Evolutionary conservation across 2,113 vertebrate species (phyloP).

Genomic region (Dascyllus trimaculatus): DNA sequence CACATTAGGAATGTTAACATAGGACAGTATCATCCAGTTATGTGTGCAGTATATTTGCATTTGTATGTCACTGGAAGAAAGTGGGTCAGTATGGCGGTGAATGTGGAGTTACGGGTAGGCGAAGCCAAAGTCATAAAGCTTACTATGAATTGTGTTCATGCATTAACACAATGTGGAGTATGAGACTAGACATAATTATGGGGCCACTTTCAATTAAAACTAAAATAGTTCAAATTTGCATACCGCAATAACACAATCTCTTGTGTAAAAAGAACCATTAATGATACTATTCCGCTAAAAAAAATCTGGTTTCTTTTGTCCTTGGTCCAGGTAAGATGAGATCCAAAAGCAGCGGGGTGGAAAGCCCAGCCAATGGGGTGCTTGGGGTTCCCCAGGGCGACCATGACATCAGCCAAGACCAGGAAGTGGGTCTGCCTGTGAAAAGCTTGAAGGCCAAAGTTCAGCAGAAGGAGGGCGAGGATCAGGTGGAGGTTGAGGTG

Average conservation of each 20-base stretch:
- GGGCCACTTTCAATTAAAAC: not conserved
- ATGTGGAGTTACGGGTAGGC: not conserved
- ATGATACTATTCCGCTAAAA: not conserved
- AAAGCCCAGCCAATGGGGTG: conserved; percentile 86
- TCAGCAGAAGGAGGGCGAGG: conserved; percentile 84
- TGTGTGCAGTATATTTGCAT: not conserved
- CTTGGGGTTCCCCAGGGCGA: conserved; percentile 86
- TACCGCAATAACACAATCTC: too few species aligned
- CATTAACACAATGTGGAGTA: not conserved
- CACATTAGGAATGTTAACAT: conserved; percentile 21
- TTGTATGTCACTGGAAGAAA: conserved; percentile 4
- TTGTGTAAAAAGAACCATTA: too few species aligned
- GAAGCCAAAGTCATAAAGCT: conserved; percentile 37
- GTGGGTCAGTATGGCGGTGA: conserved; percentile 22
- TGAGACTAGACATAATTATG: not conserved
- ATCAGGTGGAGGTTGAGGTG: conserved; percentile 84
- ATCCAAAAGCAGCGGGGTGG: conserved; percentile 91
- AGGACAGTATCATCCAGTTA: not conserved
- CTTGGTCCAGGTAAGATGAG: conserved; percentile 90
- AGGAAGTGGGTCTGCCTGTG: conserved; percentile 84
- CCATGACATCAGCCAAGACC: conserved; percentile 83
- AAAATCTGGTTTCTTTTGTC: conserved; percentile 18
- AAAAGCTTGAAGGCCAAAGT: conserved; percentile 88
- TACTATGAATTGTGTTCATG: not conserved
- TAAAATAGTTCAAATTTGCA: not conserved